Conservation (phyloP, 2,113 vertebrate species). For the Sula dactylatra region DNA sequence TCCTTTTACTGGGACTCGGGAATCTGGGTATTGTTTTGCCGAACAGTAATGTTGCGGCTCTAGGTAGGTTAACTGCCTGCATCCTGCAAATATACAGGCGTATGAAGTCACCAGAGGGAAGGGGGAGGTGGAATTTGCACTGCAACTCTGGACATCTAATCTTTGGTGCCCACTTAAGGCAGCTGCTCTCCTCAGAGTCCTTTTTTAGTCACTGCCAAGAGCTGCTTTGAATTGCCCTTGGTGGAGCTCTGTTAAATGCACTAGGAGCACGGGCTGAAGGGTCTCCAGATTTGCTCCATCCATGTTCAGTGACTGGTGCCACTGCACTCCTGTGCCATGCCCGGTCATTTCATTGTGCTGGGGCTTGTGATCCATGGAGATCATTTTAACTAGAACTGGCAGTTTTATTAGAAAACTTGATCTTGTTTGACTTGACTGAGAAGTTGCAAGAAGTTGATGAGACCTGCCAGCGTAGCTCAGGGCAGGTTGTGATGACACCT, state of each 20-base stretch:
- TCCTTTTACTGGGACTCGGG: not conserved
- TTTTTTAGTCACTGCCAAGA: not conserved
- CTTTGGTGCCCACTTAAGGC: not conserved
- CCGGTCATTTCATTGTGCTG: fast-evolving
- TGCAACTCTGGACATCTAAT: not conserved
- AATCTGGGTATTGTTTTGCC: not conserved
- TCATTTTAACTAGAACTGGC: not conserved
- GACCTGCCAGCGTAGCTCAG: fast-evolving
- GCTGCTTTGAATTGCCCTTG: not conserved
- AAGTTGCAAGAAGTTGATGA: not conserved
- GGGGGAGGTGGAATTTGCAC: not conserved
- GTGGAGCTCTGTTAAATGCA: not conserved
- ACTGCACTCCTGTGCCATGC: fast-evolving
- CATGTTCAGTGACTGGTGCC: fast-evolving
- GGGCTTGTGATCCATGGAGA: not conserved
- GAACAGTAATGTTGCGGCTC: fast-evolving
- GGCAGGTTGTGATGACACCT: not conserved
- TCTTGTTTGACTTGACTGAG: not conserved
- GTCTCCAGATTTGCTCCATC: fast-evolving
- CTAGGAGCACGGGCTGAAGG: not conserved
- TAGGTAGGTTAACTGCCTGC: not conserved
- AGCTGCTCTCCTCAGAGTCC: not conserved
- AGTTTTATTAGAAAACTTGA: not conserved
- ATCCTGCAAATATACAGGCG: fast-evolving
- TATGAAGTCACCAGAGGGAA: not conserved